phyloP scores from a whole-genome alignment of 1,140 invertebrate genomes.

The Achroia grisella region DNA sequence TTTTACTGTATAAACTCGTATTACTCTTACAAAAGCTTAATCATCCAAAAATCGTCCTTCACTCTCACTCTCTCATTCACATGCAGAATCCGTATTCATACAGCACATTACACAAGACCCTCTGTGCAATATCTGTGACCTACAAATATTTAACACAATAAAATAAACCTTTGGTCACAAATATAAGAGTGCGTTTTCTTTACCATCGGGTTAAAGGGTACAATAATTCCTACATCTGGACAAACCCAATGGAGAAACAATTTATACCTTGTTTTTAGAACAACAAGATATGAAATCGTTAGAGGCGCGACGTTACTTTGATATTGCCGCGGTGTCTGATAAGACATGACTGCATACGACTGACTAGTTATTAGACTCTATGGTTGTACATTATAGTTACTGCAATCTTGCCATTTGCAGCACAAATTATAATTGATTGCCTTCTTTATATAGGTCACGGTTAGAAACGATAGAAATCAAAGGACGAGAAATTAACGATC shows the following conservation, averaged over 20 bases:
- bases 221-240: slow-evolving; percentile 36
- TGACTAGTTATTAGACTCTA: slow-evolving; percentile 14
- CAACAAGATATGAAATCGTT: slow-evolving; percentile 29
- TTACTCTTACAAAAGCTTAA: too few relatives aligned
- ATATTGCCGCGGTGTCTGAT: slow-evolving; percentile 44
- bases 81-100: slow-evolving; percentile 21
- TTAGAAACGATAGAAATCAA: slow-evolving; percentile 31
- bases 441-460: slow-evolving; percentile 35
- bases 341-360: slow-evolving; percentile 29
- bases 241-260: slow-evolving; percentile 20
- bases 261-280: slow-evolving; percentile 32
- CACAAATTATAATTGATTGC: slow-evolving; percentile 36
- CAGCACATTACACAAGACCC: slow-evolving; percentile 39
- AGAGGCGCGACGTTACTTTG: slow-evolving; percentile 33
- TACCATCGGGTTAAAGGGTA: slow-evolving; percentile 41
- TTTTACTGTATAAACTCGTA: too few relatives aligned
- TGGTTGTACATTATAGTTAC: slow-evolving; percentile 29
- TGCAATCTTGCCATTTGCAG: slow-evolving; percentile 32
- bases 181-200: too few relatives aligned
- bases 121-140: slow-evolving; percentile 46
- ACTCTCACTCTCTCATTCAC: slow-evolving; percentile 18
- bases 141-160: slow-evolving; percentile 24
- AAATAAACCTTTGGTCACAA: too few relatives aligned
- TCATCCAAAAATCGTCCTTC: neutral
- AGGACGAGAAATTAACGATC: slow-evolving; percentile 2